Conservation (phyloP, 2,797 vertebrate species). For the Danio albolineatus region DNA sequence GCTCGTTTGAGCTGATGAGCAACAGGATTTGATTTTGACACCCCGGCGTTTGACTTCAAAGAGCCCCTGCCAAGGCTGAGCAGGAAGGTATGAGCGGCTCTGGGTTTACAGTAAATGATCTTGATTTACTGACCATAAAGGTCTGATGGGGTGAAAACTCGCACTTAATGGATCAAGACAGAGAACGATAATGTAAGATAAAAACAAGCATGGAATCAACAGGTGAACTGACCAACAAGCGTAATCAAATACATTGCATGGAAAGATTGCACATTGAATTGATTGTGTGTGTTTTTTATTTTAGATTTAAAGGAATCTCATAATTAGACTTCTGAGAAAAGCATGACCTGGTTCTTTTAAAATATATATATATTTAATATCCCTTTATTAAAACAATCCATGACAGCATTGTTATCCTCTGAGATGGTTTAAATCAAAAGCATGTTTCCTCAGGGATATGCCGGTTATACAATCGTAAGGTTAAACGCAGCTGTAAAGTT, state of each 20-base stretch:
- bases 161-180: background rate
- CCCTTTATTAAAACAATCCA: conserved; percentile 36
- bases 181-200: background rate
- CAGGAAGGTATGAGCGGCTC: conserved; percentile 34
- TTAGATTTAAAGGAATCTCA: conserved; percentile 26
- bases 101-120: conserved; percentile 40
- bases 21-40: conserved; percentile 43
- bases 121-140: conserved; percentile 33
- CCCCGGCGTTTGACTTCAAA: conserved; percentile 45
- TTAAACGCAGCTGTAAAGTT: background rate
- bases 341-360: conserved; percentile 7
- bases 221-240: conserved; percentile 7
- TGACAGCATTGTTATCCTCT: conserved; percentile 27
- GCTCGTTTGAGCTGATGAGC: conserved; percentile 46
- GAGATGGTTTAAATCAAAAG: conserved; percentile 30
- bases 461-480: background rate
- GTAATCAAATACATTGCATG: background rate
- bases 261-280: conserved; percentile 19
- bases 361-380: conserved; percentile 42
- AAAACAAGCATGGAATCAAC: conserved; percentile 8
- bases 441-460: conserved; percentile 21
- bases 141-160: conserved; percentile 41
- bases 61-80: conserved; percentile 24
- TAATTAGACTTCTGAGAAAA: conserved; percentile 35
- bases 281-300: conserved; percentile 31